A percentile compares a stretch with the other conserved stretches of the same genome.
These are phyloP conservation scores for Volucella zonaria DNA, from an alignment of 2,888 invertebrate species.

Conservation along the genomic window DNA sequence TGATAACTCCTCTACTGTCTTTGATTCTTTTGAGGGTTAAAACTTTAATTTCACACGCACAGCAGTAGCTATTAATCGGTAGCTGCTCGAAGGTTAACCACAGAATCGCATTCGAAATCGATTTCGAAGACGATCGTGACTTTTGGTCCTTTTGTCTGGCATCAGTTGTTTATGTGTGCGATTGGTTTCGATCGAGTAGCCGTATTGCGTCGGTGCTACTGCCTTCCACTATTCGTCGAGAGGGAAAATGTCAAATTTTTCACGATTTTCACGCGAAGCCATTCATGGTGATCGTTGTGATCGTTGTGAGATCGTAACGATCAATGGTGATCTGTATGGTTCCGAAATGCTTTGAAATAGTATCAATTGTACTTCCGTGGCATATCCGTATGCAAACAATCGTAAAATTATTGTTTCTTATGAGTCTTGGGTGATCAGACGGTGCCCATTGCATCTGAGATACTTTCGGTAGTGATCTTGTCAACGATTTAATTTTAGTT, in stretches of 20 bases:
- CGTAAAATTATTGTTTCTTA: constrained; percentile 63
- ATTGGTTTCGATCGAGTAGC: neutral
- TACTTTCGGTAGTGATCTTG: constrained; percentile 65
- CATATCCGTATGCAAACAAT: constrained; percentile 62
- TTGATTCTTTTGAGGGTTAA: constrained; percentile 25
- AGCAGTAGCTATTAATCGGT: constrained; percentile 1
- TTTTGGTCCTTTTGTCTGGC: constrained; percentile 55
- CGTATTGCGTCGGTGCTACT: constrained; percentile 54
- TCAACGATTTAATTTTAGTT: constrained; percentile 43
- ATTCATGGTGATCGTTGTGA: constrained; percentile 5
- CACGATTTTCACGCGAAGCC: constrained; percentile 60
- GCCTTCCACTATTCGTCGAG: constrained; percentile 10
- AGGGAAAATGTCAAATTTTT: constrained; percentile 64
- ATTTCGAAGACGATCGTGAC: constrained; percentile 67
- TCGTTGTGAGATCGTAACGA: constrained; percentile 14
- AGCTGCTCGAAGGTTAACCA: constrained; percentile 40
- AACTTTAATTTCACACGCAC: constrained; percentile 62
- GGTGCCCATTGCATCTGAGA: constrained; percentile 48
- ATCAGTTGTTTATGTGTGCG: constrained; percentile 29
- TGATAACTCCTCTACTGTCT: constrained; percentile 24
- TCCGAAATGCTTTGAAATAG: constrained; percentile 55
- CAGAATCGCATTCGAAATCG: constrained; percentile 52
- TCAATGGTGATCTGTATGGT: constrained; percentile 26
- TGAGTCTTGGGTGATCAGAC: constrained; percentile 59
- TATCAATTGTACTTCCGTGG: constrained; percentile 64